These are phyloP conservation scores for Pseudochirops corinnae DNA, from an alignment of 2,797 vertebrate genomes.

Conservation along the genomic window DNA sequence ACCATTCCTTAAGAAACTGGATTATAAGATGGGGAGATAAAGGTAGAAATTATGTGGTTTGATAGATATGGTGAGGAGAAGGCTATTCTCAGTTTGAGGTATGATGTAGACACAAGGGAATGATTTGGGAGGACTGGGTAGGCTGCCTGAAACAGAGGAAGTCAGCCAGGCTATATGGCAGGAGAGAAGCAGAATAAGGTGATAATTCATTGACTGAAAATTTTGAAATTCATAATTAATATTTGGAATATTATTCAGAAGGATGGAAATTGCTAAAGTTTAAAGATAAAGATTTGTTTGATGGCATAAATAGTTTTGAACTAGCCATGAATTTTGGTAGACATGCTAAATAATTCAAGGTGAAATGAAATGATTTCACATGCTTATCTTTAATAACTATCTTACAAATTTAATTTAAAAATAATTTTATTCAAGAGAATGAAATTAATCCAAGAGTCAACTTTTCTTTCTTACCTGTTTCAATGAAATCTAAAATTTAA, in stretches of 20 bases:
- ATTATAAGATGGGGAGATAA: background rate
- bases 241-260: background rate
- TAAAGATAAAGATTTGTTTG: conserved; percentile 4
- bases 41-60: background rate
- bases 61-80: background rate
- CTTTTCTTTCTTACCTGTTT: conserved; percentile 11
- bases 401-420: conserved; percentile 24
- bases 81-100: background rate
- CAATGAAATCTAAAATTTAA: conserved; percentile 38
- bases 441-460: background rate
- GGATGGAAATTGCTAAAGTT: background rate
- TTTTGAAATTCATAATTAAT: background rate
- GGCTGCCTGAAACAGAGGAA: background rate
- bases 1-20: background rate
- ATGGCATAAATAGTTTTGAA: conserved; percentile 9
- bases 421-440: background rate
- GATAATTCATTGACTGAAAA: background rate
- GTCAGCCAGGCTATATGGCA: background rate
- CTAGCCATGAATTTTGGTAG: conserved; percentile 10
- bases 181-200: background rate
- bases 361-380: conserved; percentile 25
- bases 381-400: conserved; percentile 17
- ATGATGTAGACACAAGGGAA: background rate
- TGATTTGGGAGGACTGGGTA: background rate
- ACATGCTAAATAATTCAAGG: conserved; percentile 19